Evolutionary conservation across 2,888 invertebrate genomes (phyloP).

Genomic region (Hoplodrina ambigua): DNA sequence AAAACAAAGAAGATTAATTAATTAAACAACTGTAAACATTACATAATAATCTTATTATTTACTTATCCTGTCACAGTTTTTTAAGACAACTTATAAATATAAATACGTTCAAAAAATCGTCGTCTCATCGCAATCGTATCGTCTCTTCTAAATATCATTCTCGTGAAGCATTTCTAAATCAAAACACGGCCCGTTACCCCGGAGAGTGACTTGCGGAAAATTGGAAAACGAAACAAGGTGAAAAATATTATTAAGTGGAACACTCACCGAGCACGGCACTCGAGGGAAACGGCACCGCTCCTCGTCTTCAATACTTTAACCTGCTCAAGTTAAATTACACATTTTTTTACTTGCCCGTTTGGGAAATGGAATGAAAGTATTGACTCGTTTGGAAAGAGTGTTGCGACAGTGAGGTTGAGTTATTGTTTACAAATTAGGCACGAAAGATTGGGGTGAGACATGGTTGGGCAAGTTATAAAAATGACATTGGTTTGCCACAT

Average conservation of each 20-base stretch:
- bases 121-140: conserved; percentile 61
- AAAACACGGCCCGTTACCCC: conserved; percentile 89
- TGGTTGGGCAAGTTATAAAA: too few relatives aligned
- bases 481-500: too few relatives aligned
- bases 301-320: conserved; percentile 61
- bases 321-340: conserved; percentile 54
- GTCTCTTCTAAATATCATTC: conserved; percentile 59
- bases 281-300: conserved; percentile 50
- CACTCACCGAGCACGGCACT: conserved; percentile 72
- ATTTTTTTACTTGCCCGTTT: conserved; percentile 44
- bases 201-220: conserved; percentile 90
- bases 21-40: too few relatives aligned
- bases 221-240: conserved; percentile 91
- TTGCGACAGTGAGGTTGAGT: not conserved
- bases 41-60: too few relatives aligned
- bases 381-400: conserved; percentile 12
- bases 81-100: not conserved
- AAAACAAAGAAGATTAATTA: not conserved
- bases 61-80: too few relatives aligned
- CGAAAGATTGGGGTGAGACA: too few relatives aligned
- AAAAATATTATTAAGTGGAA: conserved; percentile 90
- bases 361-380: conserved; percentile 34
- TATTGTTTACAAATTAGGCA: too few relatives aligned
- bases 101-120: not conserved
- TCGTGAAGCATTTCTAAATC: conserved; percentile 85